Evolutionary conservation across 2,888 invertebrate species (phyloP), one percentile per base, ranked within the genome.

Genomic region (Zygogramma bicolorata): DNA sequence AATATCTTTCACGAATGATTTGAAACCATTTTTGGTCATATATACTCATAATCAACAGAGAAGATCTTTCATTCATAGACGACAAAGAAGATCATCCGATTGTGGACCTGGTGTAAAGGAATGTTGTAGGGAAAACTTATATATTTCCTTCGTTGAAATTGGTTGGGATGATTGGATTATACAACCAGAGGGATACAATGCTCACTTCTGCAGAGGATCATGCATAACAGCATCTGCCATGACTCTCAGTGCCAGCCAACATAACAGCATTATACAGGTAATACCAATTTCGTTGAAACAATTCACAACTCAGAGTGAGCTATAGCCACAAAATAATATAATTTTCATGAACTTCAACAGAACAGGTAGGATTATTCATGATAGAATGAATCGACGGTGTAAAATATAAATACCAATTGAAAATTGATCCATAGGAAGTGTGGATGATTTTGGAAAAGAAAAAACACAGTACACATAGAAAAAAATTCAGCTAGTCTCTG

Each of bases 91-190:
- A 1, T 91, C 92, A 27, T 86, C 93, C 8, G 93, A 93, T 84
- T 95, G 95, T 83, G 89, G 90, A 0, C 89, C 92, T 29, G 91
- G 91, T 2, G 88, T 92, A 75, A 93, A 91, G 38, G 95, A 94
- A 80, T 96, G 96, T 85, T 96, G 96, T 84, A 88, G 95, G 13
- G 95, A 96, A 84, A 92, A 93, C 42, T 89, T 96, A 0, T 94
- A 93, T 83, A 93, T 97, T 74, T 93, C 93, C 76, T 96, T 96
- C 84, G 91, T 91, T 73, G 94, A 95, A 49, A 92, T 96, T 67
- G 95, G 95, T 59, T 96, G 96, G 96, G 92, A 92, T 79, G 93
- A 95, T 85, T 96, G 96, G 96, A 95, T 96, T 72, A 90, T 96
- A 75, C 90, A 92, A 77, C 96, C 96, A 0, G 89, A 90, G 13